Evolutionary conservation across 2,888 invertebrate species (phyloP).

Genomic region (Herminia tarsipennalis): DNA sequence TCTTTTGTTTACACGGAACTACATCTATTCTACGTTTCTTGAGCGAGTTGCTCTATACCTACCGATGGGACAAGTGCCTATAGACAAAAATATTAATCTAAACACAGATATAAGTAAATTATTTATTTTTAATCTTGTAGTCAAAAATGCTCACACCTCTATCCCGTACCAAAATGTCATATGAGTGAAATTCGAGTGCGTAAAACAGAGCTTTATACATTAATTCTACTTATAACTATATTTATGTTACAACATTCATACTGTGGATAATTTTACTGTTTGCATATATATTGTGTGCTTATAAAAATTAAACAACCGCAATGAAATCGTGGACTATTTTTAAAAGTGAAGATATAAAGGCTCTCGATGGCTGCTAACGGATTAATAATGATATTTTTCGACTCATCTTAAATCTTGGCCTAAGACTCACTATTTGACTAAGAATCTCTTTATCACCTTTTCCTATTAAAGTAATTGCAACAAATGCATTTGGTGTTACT

Average conservation of each 20-base stretch:
- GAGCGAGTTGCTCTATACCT: too few species aligned
- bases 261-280: conserved; percentile 62
- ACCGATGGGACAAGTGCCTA: too few species aligned
- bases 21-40: too few species aligned
- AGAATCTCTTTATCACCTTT: too few species aligned
- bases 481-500: too few species aligned
- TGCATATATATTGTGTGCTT: conserved; percentile 65
- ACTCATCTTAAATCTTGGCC: not conserved
- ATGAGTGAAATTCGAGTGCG: conserved; percentile 42
- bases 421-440: too few species aligned
- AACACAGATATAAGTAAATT: not conserved
- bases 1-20: too few species aligned
- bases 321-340: conserved; percentile 40
- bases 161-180: conserved; percentile 12
- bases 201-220: conserved; percentile 41
- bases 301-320: conserved; percentile 49
- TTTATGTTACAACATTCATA: conserved; percentile 70
- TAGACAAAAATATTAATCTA: not conserved
- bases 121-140: not conserved
- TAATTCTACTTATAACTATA: conserved; percentile 50
- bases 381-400: conserved; percentile 3
- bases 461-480: too few species aligned
- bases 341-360: conserved; percentile 22
- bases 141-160: conserved; percentile 34
- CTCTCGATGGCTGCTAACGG: conserved; percentile 44